These are phyloP conservation scores for Heliconius ethilla DNA, from an alignment of 2,888 invertebrate species.

Conservation along the genomic window DNA sequence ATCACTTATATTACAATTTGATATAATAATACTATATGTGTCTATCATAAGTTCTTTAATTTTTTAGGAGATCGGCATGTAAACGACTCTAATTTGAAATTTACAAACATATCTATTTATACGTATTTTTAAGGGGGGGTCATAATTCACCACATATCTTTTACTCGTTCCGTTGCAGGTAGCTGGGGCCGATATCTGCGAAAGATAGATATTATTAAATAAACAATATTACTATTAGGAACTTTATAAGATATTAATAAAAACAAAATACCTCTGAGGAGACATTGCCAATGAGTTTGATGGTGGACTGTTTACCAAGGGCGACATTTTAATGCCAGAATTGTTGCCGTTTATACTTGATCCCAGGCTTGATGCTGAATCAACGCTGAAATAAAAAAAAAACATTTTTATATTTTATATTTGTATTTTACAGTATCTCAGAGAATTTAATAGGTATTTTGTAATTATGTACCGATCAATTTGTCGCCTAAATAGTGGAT, in stretches of 20 bases:
- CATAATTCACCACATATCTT: slow-evolving; percentile 81
- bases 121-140: background rate
- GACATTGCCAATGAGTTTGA: slow-evolving; percentile 58
- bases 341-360: slow-evolving; percentile 83
- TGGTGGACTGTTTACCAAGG: slow-evolving; percentile 62
- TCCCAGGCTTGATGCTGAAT: slow-evolving; percentile 82
- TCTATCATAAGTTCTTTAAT: slow-evolving; percentile 25
- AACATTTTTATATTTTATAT: too few relatives aligned
- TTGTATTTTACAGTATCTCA: background rate
- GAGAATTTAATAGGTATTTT: slow-evolving; percentile 13
- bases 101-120: slow-evolving; percentile 46
- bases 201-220: slow-evolving; percentile 43
- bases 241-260: background rate
- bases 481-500: slow-evolving; percentile 82
- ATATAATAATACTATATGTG: slow-evolving; percentile 42
- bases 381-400: slow-evolving; percentile 64
- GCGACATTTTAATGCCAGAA: slow-evolving; percentile 79
- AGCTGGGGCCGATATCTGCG: slow-evolving; percentile 76
- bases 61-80: slow-evolving; percentile 33
- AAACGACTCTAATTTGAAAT: slow-evolving; percentile 21
- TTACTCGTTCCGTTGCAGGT: slow-evolving; percentile 77
- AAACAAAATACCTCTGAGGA: slow-evolving; percentile 64
- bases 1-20: slow-evolving; percentile 38
- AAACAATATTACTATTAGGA: background rate
- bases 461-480: slow-evolving; percentile 68